phyloP scores from a whole-genome alignment of 2,797 vertebrate species.

The Mareca penelope region DNA sequence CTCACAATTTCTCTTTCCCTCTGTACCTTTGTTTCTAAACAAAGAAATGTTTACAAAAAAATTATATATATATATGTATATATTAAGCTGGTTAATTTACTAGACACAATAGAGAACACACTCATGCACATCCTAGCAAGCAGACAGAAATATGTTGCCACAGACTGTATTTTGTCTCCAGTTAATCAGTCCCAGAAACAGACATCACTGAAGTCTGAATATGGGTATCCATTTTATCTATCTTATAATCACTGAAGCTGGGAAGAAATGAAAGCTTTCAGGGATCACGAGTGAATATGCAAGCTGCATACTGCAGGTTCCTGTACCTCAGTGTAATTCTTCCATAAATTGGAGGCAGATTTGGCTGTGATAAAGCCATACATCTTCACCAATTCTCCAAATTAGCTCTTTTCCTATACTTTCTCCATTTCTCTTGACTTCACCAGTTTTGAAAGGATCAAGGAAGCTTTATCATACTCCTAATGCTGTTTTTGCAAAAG shows the following conservation, averaged over 20 bases:
- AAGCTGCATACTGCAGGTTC: background rate
- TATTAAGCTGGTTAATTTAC: background rate
- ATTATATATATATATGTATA: background rate
- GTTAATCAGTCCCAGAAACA: background rate
- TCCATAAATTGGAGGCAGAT: background rate
- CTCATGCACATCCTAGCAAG: background rate
- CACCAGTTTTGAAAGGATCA: background rate
- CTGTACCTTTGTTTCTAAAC: background rate
- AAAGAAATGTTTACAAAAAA: background rate
- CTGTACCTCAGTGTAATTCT: background rate
- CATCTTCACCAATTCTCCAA: background rate
- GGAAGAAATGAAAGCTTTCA: background rate
- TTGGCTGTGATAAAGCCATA: background rate
- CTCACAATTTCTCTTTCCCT: background rate
- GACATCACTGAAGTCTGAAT: background rate
- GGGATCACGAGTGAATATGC: rapidly evolving
- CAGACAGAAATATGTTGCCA: background rate
- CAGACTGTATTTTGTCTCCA: background rate
- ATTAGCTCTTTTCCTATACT: background rate
- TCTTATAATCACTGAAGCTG: background rate
- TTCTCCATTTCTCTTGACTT: slow-evolving; percentile 1
- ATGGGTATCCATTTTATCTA: background rate
- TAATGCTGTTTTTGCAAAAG: background rate
- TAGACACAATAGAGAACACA: background rate
- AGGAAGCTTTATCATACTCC: background rate